Base-by-base conservation (phyloP, 2,113 vertebrate species). In the Xiphophorus maculatus region DNA sequence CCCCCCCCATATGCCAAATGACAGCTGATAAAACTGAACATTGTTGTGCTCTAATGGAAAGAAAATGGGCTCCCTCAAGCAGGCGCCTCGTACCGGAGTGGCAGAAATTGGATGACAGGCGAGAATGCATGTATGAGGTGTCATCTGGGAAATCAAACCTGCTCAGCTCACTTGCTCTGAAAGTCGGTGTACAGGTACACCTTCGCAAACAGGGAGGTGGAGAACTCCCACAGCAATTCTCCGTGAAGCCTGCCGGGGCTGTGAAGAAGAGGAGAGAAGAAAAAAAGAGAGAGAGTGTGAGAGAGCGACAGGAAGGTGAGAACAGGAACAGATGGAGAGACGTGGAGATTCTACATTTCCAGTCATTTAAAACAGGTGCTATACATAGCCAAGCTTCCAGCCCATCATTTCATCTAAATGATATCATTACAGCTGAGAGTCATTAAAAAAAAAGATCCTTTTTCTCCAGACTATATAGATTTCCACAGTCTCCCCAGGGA, bases 311-410 rank as follows among this genome's bases (percentile, higher is more conserved):
- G 74, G 73, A 88, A 92, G 89, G 92, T 92, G 92, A 92, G 87
- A 92, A 92, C 60, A 87, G 63, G 90, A 94, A 87, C 93, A 93
- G 93, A 95, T 93, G 92, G 91, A 92, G 86, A 83, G 76, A 84
- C 74, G 71, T 85, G 65, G 85, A 66, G 79, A 84, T 68, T 84
- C 79, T 84, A 76, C 83, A 74, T 81, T 88, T 89, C 82, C 86
- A 77, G 75, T 68, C 69, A 51, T 87, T 90, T 89, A 66, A 89
- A 91, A 82, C 81, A 90, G 82, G 87, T 84, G 88, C 89, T 91
- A 87, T 84, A 86, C 83, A 87, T 89, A 90, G 87, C 87, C 66
- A 40, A 63, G 80, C 82, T 76, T 83, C 80, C 77, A 77, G 74
- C 33, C 81, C 76, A 82, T 89, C 84, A 79, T 81, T 72, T 85